Evolutionary conservation across 2,888 invertebrate species (phyloP).

Genomic region (Diaperis boleti): DNA sequence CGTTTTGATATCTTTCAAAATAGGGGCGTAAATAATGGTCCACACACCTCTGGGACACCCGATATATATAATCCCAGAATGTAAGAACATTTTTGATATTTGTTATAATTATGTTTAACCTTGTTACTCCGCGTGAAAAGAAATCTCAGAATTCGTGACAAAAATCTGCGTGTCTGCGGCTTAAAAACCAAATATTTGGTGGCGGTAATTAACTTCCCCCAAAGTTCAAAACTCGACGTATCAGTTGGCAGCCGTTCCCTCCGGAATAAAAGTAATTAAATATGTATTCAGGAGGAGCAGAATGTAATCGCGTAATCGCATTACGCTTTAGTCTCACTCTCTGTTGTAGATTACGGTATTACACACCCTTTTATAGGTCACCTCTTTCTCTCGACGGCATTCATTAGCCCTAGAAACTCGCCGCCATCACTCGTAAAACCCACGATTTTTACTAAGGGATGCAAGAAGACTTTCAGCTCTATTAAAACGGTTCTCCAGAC

Average conservation of each 20-base stretch:
- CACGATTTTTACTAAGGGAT: background rate
- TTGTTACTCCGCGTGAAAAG: too few relatives aligned
- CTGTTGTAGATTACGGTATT: constrained; percentile 25
- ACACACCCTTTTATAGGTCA: constrained; percentile 24
- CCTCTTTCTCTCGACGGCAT: constrained; percentile 17
- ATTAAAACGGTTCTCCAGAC: too few relatives aligned
- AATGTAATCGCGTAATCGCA: constrained; percentile 33
- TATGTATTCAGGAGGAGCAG: constrained; percentile 31
- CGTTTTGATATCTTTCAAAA: too few relatives aligned
- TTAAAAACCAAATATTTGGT: background rate
- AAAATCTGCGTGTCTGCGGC: too few relatives aligned
- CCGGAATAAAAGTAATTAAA: constrained; percentile 36
- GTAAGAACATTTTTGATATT: too few relatives aligned
- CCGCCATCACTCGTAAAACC: background rate
- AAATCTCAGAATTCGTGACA: too few relatives aligned
- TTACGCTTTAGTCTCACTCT: constrained; percentile 25
- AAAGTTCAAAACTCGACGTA: constrained; percentile 8
- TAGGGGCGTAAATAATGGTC: too few relatives aligned
- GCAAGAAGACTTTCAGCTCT: background rate
- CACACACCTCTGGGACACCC: too few relatives aligned
- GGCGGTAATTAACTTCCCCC: background rate
- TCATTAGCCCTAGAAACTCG: constrained; percentile 7
- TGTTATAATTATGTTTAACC: too few relatives aligned
- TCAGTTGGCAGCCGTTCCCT: constrained; percentile 18
- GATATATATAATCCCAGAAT: too few relatives aligned